phyloP scores from a whole-genome alignment of 2,888 invertebrate species.

The Synanthedon myopaeformis region DNA sequence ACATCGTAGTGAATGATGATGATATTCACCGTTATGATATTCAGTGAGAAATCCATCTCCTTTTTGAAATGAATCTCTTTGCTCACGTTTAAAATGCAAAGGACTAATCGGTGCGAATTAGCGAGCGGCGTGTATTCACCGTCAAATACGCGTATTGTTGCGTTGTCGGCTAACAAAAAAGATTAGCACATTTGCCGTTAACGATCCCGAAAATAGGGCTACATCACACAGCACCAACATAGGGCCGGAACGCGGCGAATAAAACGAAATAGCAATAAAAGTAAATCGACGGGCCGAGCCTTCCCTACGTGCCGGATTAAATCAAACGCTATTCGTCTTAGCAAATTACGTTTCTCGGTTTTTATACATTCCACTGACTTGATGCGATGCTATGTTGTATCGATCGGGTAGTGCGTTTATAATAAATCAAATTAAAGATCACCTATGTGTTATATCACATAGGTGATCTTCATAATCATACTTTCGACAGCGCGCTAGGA shows the following conservation, averaged over 20 bases:
- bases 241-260: conserved; percentile 32
- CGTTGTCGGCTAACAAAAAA: conserved; percentile 52
- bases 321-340: conserved; percentile 68
- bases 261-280: conserved; percentile 67
- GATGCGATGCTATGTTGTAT: conserved; percentile 37
- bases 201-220: conserved; percentile 62
- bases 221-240: conserved; percentile 36
- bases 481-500: too few species aligned
- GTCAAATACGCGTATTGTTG: conserved; percentile 48
- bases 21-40: too few species aligned
- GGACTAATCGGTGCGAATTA: conserved; percentile 45
- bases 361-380: conserved; percentile 24
- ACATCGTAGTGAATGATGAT: not conserved
- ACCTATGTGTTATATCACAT: too few species aligned
- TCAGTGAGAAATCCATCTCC: not conserved
- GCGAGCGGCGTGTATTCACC: conserved; percentile 33
- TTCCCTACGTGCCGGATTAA: conserved; percentile 60
- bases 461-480: too few species aligned
- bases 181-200: conserved; percentile 65
- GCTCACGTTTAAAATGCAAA: conserved; percentile 17
- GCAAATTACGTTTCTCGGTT: conserved; percentile 61
- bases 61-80: not conserved
- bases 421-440: too few species aligned
- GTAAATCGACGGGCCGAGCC: conserved; percentile 55
- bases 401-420: conserved; percentile 36